Percentiles rank a stretch among this genome's conserved stretches.
phyloP scores from a whole-genome alignment of 2,113 vertebrate species.

The Chlamydotis undulata region DNA sequence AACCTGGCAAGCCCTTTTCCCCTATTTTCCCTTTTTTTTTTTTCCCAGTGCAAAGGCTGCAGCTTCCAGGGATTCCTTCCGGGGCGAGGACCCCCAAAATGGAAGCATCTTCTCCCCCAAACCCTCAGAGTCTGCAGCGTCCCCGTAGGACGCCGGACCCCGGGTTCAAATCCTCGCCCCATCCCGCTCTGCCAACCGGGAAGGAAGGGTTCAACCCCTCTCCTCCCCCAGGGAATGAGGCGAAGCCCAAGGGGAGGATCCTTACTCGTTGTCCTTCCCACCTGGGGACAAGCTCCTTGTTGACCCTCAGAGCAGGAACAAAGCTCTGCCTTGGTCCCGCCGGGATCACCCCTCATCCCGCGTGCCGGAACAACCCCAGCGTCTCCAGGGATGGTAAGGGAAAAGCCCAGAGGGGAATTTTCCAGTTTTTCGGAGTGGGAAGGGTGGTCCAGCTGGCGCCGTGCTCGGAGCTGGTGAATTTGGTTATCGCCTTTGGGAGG shows the following conservation, averaged over 20 bases:
- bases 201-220: neutral
- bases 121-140: neutral
- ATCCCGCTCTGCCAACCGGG: neutral
- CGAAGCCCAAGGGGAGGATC: neutral
- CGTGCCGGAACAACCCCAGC: fast-evolving
- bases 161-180: neutral
- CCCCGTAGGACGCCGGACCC: fast-evolving
- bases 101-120: neutral
- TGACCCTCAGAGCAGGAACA: neutral
- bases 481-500: fast-evolving
- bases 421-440: neutral
- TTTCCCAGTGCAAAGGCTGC: neutral
- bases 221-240: neutral
- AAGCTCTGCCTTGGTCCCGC: neutral
- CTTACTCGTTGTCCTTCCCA: conserved; percentile 52
- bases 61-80: neutral
- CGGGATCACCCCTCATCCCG: fast-evolving
- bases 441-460: neutral
- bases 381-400: neutral
- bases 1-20: neutral
- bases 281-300: neutral
- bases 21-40: neutral
- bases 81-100: neutral
- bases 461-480: neutral
- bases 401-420: neutral